phyloP scores from a whole-genome alignment of 1,140 invertebrate genomes.

The Druon quercuslanigerum region DNA sequence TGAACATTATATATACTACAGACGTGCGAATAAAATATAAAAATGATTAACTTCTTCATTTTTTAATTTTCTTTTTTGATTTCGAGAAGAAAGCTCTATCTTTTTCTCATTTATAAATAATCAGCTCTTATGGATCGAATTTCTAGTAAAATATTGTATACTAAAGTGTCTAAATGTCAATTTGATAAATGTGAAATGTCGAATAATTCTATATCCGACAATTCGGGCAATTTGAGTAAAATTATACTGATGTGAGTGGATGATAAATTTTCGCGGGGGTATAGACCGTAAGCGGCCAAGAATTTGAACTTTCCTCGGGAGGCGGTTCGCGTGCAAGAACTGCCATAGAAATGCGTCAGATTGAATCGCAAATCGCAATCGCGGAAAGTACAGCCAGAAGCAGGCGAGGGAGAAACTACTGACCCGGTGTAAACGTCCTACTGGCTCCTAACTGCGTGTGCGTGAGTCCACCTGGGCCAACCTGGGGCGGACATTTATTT shows the following conservation, averaged over 20 bases:
- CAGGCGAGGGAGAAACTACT: conserved; percentile 57
- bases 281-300: not conserved
- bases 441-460: conserved; percentile 45
- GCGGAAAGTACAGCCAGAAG: not conserved
- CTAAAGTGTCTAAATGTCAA: no score
- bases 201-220: no score
- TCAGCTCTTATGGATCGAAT: no score
- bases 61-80: no score
- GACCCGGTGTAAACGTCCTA: conserved; percentile 50
- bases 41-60: no score
- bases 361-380: conserved; percentile 55
- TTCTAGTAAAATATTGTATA: no score
- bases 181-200: no score
- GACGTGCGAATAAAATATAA: no score
- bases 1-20: no score
- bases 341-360: conserved; percentile 63
- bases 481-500: conserved; percentile 63
- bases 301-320: conserved; percentile 37
- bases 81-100: no score
- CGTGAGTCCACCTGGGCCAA: conserved; percentile 54
- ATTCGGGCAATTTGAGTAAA: no score
- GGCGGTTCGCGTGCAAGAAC: conserved; percentile 61
- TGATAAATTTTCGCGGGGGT: not conserved
- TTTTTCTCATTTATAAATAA: no score
- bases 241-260: not conserved